Evolutionary conservation across 2,113 vertebrate genomes (phyloP), one percentile per base, ranked within the genome.

Genomic region (Chionis minor): DNA sequence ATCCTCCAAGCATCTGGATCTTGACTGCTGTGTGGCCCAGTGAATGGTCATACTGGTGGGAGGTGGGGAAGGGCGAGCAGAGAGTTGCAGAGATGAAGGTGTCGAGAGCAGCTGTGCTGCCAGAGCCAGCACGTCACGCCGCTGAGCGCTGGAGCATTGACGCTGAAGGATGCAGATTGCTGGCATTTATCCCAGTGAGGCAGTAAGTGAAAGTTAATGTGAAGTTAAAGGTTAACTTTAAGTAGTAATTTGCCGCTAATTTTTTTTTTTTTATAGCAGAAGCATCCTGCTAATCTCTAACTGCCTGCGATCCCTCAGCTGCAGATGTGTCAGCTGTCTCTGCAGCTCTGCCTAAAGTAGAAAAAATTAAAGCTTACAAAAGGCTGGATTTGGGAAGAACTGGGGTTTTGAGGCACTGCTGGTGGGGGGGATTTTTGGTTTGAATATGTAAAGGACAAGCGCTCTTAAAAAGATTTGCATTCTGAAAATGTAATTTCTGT

Each of bases 1-100:
- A 33, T 56, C 49, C n/a, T 81, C 23, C 14, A 19, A 5, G 27
- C 14, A 4, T 52, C 40, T 80, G 62, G 44, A 49, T 49, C 10
- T 51, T 77, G 81, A 15, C 38, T 65, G 45, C 30, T 27, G 58
- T 0, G 0, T 79, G 85, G 45, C 21, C 30, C 35, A 55, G n/a
- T 15, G 35, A 28, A 8, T 8, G 33, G 23, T 23, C 1, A 3
- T 21, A 16, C 55, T 0, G 0, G 32, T 49, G 40, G 66, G 40
- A 19, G 66, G 32, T 0, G 1, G 22, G 33, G 30, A 35, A n/a
- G 69, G 30, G 35, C 9, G 28, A 61, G 44, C 24, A 1, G 3
- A 3, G 45, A 16, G 58, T 8, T 55, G 28, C 28, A 20, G 78
- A 65, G 74, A 4, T 44, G 47, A 24, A 49, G 33, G 32, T 45